Conservation (phyloP, 1,140 invertebrate genomes). For the Polypedilum vanderplanki region DNA sequence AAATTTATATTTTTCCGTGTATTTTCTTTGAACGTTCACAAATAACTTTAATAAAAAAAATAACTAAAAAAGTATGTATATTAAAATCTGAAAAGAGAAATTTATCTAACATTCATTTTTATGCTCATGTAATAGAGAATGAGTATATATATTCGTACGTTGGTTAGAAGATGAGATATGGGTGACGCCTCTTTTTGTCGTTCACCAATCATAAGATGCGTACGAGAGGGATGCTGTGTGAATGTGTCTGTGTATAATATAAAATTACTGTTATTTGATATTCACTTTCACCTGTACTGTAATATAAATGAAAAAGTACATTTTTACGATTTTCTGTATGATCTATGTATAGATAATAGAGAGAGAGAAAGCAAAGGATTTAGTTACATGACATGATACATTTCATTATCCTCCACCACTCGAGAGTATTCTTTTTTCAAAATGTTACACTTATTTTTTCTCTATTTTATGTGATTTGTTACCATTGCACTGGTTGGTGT, state of each 20-base stretch:
- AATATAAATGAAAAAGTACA: neutral
- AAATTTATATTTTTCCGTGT: neutral
- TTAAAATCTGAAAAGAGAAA: too few species aligned
- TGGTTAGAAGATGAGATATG: neutral
- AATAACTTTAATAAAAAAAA: neutral
- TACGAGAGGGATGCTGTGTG: neutral
- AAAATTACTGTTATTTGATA: conserved; percentile 14
- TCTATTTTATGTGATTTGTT: too few species aligned
- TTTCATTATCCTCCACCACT: neutral
- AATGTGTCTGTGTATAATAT: neutral
- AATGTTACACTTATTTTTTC: too few species aligned
- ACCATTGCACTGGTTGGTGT: too few species aligned
- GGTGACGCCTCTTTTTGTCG: neutral
- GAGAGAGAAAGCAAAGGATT: neutral
- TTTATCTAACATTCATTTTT: too few species aligned
- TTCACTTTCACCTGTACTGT: conserved; percentile 22
- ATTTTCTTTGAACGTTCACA: neutral
- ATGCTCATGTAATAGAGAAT: too few species aligned
- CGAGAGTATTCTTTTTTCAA: neutral
- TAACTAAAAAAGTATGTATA: too few species aligned
- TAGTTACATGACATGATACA: conserved; percentile 21
- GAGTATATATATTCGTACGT: too few species aligned
- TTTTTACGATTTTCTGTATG: neutral
- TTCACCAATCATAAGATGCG: neutral
- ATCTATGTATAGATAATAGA: too few species aligned